phyloP scores from a whole-genome alignment of 2,888 invertebrate genomes.

The Exocentrus adspersus region DNA sequence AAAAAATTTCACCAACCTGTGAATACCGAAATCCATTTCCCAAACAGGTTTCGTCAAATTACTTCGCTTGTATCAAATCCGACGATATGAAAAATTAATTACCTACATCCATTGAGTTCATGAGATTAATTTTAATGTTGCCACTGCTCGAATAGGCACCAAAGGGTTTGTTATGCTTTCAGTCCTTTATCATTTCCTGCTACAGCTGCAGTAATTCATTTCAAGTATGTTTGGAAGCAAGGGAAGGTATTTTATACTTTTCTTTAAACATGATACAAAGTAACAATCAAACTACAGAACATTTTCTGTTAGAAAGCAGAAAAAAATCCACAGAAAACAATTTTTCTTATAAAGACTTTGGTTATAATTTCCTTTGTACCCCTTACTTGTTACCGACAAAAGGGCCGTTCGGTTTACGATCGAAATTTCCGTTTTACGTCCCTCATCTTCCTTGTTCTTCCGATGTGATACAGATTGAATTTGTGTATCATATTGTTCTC shows the following conservation, averaged over 20 bases:
- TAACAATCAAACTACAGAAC: no score
- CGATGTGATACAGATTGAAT: slow-evolving; percentile 16
- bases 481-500: slow-evolving; percentile 27
- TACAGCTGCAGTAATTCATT: not conserved
- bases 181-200: not conserved
- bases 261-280: no score
- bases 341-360: no score
- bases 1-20: no score
- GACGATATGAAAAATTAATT: slow-evolving; percentile 6
- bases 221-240: no score
- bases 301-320: no score
- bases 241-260: no score
- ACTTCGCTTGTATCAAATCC: not conserved
- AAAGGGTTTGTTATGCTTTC: not conserved
- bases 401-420: not conserved
- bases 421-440: slow-evolving; percentile 9
- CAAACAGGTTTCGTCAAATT: slow-evolving; percentile 1
- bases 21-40: not conserved
- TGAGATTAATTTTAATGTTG: slow-evolving; percentile 2
- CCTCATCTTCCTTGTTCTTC: not conserved
- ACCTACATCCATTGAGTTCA: slow-evolving; percentile 3
- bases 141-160: not conserved
- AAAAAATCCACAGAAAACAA: no score
- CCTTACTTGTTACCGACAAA: not conserved
- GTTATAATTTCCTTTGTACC: not conserved